Conservation (phyloP, 2,797 vertebrate species). For the Pseudotriccus pelzelni region DNA sequence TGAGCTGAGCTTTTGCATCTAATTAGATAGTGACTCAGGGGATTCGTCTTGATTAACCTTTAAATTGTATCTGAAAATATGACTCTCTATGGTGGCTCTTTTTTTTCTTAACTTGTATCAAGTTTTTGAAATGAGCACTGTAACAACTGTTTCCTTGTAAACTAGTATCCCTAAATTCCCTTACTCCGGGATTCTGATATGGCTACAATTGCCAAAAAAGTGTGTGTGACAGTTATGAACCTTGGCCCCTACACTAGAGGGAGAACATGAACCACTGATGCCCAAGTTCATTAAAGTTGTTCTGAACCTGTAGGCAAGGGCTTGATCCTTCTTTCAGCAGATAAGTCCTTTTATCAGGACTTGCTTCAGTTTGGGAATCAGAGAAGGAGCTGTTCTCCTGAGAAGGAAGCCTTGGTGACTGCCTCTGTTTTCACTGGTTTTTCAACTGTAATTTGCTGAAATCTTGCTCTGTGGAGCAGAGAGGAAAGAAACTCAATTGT, state of each 20-base stretch:
- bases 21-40: background rate
- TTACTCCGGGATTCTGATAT: background rate
- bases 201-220: background rate
- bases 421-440: background rate
- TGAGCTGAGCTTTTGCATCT: background rate
- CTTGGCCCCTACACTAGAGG: background rate
- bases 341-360: background rate
- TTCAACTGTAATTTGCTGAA: background rate
- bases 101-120: background rate
- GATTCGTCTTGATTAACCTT: background rate
- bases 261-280: background rate
- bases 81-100: accelerated
- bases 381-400: background rate
- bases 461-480: background rate
- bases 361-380: background rate
- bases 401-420: background rate
- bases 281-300: background rate
- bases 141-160: background rate
- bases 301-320: background rate
- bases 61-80: background rate
- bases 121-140: background rate
- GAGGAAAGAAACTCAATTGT: background rate
- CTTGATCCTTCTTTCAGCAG: background rate
- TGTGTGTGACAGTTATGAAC: accelerated
- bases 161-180: background rate